These are phyloP conservation scores for Cyphomyrus plagiostoma DNA, from an alignment of 2,113 vertebrate genomes.

Conservation along the genomic window DNA sequence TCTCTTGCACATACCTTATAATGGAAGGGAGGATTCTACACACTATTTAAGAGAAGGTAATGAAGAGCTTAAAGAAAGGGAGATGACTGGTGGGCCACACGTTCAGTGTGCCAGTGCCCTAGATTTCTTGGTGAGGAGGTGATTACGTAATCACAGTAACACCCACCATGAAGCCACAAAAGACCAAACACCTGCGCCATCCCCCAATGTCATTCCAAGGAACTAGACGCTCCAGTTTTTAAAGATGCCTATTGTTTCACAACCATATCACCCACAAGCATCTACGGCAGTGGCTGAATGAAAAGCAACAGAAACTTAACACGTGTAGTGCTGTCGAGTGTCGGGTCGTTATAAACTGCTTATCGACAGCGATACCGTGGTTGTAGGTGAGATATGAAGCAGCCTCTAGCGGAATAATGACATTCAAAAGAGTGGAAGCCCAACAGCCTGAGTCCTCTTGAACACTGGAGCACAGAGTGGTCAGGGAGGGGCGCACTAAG, in stretches of 20 bases:
- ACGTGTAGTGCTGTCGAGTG: background rate
- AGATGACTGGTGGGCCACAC: background rate
- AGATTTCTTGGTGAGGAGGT: background rate
- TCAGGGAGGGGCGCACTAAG: background rate
- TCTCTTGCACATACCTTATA: background rate
- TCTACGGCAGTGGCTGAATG: background rate
- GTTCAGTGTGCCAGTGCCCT: background rate
- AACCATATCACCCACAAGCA: background rate
- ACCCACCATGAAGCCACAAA: background rate
- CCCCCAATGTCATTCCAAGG: background rate
- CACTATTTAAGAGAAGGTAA: background rate
- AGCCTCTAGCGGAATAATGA: background rate
- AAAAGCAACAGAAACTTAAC: background rate
- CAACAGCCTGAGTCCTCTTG: background rate
- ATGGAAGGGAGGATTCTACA: background rate
- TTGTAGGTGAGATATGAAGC: background rate
- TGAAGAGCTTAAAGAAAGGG: background rate
- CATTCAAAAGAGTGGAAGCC: background rate
- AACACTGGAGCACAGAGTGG: background rate
- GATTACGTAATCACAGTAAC: background rate
- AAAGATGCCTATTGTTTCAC: background rate
- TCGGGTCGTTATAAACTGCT: background rate
- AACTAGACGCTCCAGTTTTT: background rate
- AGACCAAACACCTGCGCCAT: background rate
- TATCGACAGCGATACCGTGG: background rate